These are phyloP conservation scores for Himalopsyche tibetana DNA, from an alignment of 2,888 invertebrate species.

Conservation along the genomic window DNA sequence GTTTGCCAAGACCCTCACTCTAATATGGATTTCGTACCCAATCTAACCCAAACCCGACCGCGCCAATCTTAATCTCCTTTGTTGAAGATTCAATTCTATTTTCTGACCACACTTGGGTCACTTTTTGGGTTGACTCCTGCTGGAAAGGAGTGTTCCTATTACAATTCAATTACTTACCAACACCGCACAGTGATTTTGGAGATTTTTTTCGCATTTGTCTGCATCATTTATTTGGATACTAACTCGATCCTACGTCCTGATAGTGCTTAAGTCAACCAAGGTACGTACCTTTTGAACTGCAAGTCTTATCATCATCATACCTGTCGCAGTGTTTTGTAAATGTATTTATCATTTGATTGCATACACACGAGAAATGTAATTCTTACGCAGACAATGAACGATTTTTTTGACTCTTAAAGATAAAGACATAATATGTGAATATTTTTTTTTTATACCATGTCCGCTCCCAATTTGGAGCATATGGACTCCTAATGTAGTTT, in stretches of 20 bases:
- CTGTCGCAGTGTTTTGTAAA: not conserved
- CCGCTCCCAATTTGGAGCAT: too few species aligned
- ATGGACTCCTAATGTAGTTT: too few species aligned
- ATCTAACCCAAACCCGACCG: constrained; percentile 33
- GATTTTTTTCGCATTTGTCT: constrained; percentile 16
- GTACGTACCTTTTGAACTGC: not conserved
- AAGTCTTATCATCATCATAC: not conserved
- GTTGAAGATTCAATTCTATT: constrained; percentile 54
- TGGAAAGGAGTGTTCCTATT: constrained; percentile 49
- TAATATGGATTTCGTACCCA: constrained; percentile 28
- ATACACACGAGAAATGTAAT: too few species aligned
- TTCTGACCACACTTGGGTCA: constrained; percentile 50
- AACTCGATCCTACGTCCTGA: not conserved
- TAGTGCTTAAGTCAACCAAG: not conserved
- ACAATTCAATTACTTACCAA: constrained; percentile 57
- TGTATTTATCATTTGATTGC: too few species aligned
- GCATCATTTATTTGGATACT: constrained; percentile 14
- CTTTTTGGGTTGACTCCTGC: constrained; percentile 28
- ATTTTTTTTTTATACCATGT: too few species aligned
- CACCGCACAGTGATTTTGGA: constrained; percentile 14
- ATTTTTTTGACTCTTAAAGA: too few species aligned
- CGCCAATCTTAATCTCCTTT: constrained; percentile 56
- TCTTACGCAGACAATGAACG: too few species aligned
- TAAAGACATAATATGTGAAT: too few species aligned
- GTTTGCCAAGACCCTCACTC: not conserved